Conservation (phyloP, 2,797 vertebrate genomes). For the Pagetopsis macropterus region DNA sequence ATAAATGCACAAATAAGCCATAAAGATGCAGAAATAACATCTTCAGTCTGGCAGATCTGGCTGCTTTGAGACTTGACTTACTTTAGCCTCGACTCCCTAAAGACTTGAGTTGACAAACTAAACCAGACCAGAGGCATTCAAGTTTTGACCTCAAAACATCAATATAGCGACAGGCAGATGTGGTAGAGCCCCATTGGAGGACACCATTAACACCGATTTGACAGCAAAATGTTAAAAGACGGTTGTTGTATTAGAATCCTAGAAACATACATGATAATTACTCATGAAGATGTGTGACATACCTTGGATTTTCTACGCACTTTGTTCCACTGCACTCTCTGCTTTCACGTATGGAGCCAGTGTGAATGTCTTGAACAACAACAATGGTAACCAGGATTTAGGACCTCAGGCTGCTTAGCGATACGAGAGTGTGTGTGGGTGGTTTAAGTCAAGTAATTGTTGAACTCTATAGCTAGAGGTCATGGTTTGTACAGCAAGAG, state of each 20-base stretch:
- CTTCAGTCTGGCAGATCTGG: constrained; percentile 1
- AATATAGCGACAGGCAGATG: background rate
- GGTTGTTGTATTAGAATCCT: background rate
- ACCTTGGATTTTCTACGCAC: background rate
- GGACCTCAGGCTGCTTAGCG: background rate
- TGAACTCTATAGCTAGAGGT: background rate
- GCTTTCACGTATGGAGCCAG: background rate
- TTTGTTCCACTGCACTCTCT: background rate
- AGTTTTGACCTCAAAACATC: constrained; percentile 12
- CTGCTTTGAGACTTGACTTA: constrained; percentile 19
- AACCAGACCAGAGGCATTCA: background rate
- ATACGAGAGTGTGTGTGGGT: background rate
- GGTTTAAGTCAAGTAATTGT: background rate
- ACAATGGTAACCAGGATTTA: background rate
- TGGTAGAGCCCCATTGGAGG: background rate
- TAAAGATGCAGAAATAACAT: background rate
- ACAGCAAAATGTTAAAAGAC: background rate
- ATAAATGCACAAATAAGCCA: background rate
- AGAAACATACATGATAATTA: background rate
- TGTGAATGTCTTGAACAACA: background rate
- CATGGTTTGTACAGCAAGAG: background rate
- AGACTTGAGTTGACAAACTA: background rate
- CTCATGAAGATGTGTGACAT: background rate
- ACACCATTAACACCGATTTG: background rate
- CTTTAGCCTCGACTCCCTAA: background rate